Base-by-base conservation (phyloP, 1,140 invertebrate genomes). In the Procambarus clarkii region DNA sequence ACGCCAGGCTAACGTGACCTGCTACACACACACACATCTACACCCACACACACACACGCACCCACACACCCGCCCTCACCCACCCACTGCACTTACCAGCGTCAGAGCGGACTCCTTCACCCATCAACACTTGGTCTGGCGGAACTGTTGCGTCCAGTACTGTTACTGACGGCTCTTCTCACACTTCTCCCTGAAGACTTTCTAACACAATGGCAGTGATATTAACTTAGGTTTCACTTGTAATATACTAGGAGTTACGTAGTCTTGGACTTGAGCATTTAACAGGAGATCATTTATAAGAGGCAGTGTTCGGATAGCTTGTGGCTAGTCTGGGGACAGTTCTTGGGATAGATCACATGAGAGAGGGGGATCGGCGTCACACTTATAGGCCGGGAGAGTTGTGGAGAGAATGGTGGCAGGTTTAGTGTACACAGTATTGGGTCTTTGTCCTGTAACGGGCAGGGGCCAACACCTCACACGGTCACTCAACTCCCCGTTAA, bases 381-480 rank as follows among this genome's bases (percentile, higher is more conserved):
- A 79, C 77, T 46, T 54, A 45, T 54, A 46, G 15, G 18, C 45
- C 71, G 44, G 21, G 45, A 77, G 48, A 77, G 2, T 8, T 69
- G 50, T 34, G 45, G n/a, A 46, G 21, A 80, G 60, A 69, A 79
- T 69, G 44, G 58, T 24, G 79, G 54, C 45, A 60, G 78, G n/a
- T 64, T 13, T 45, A 64, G 77, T 13, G 54, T 45, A 78, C 60
- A 80, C 45, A 85, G 46, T 83, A 64, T 91, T 85, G 50, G 89
- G 82, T 85, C 89, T 91, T 91, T 91, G 89, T 91, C 82, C 89
- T 85, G 58, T 91, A 91, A 86, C 89, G 89, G 80, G 80, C 87
- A 13, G 86, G 60, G 69, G 74, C 89, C 58, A 78, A 85, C 74
- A 85, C 54, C 87, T 54, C 84, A 48, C 60, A 85, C 89, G 89